Percentiles rank a stretch among this genome's conserved stretches.
Conservation (phyloP, 2,888 invertebrate species). For the Agrotis clavis region DNA sequence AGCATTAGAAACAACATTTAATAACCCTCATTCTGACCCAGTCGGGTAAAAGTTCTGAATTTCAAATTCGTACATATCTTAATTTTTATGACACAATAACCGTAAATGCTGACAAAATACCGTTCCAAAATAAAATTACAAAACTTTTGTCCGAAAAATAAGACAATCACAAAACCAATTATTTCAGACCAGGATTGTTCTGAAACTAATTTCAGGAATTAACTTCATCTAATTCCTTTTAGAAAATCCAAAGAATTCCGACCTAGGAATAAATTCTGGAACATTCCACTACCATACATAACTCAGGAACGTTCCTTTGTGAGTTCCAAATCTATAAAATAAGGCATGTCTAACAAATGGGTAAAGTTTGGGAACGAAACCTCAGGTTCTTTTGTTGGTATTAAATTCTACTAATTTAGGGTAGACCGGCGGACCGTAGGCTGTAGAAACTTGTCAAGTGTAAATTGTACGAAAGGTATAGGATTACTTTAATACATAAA, state of each 20-base stretch:
- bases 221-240: conserved; percentile 34
- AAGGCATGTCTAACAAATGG: conserved; percentile 54
- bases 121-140: neutral
- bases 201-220: conserved; percentile 51
- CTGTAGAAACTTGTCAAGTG: conserved; percentile 35
- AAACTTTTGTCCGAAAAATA: neutral
- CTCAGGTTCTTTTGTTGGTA: conserved; percentile 57
- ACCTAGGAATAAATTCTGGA: conserved; percentile 46
- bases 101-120: neutral
- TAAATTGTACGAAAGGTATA: conserved; percentile 12
- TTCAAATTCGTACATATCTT: too few species aligned
- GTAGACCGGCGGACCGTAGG: conserved; percentile 8
- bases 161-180: conserved; percentile 24
- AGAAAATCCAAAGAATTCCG: conserved; percentile 37
- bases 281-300: conserved; percentile 49
- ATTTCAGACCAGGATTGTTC: conserved; percentile 19
- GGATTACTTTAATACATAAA: neutral
- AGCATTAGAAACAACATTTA: too few species aligned
- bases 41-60: too few species aligned
- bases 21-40: too few species aligned
- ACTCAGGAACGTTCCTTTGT: conserved; percentile 53
- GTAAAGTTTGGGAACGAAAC: conserved; percentile 41
- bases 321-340: conserved; percentile 57
- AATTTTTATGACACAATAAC: too few species aligned
- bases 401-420: conserved; percentile 47